These are phyloP conservation scores for Automeris io DNA, from an alignment of 2,888 invertebrate genomes.

Conservation along the genomic window DNA sequence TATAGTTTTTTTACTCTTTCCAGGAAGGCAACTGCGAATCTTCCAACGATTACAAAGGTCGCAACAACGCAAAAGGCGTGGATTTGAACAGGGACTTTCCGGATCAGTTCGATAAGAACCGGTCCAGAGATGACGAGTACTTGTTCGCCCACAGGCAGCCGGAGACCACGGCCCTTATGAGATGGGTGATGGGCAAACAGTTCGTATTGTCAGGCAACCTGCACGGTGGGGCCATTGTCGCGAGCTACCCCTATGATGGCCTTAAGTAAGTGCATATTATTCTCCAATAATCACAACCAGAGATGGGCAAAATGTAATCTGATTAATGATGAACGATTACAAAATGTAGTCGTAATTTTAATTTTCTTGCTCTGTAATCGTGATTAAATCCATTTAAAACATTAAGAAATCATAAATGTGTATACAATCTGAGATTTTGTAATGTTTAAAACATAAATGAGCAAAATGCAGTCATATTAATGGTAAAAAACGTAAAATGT, in stretches of 20 bases:
- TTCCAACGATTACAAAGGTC: slow-evolving; percentile 79
- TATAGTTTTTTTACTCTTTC: slow-evolving; percentile 19
- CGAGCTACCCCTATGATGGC: slow-evolving; percentile 97
- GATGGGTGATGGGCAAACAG: slow-evolving; percentile 90
- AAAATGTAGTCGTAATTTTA: no score
- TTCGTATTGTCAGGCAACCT: slow-evolving; percentile 96
- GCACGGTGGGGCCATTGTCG: slow-evolving; percentile 98
- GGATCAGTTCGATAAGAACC: slow-evolving; percentile 84
- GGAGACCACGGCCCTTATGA: slow-evolving; percentile 92
- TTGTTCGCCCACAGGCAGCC: slow-evolving; percentile 82
- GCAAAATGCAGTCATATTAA: no score
- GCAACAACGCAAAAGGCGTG: slow-evolving; percentile 87
- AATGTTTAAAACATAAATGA: no score
- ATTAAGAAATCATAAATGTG: no score
- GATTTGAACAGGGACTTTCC: slow-evolving; percentile 97
- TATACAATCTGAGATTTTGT: no score
- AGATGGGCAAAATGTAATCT: no score
- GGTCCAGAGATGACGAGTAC: slow-evolving; percentile 54
- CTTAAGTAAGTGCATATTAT: slow-evolving; percentile 77
- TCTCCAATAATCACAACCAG: no score
- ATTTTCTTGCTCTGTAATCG: no score
- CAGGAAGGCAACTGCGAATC: slow-evolving; percentile 90
- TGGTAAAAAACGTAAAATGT: no score
- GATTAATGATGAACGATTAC: no score
- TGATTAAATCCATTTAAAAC: no score